Evolutionary conservation across 2,797 vertebrate species (phyloP).

Genomic region (Podarcis lilfordi): DNA sequence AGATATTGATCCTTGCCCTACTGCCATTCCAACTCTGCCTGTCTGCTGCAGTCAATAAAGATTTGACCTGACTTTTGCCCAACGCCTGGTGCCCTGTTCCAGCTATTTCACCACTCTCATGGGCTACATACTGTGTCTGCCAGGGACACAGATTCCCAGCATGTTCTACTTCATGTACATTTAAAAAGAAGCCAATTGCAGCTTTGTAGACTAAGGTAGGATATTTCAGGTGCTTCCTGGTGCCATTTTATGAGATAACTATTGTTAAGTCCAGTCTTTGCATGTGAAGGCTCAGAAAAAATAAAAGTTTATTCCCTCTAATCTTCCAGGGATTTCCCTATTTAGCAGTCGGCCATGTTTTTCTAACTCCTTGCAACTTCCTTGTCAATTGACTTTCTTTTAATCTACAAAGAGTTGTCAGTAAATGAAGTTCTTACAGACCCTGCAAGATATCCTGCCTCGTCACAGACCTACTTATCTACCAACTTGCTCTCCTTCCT

Average conservation of each 20-base stretch:
- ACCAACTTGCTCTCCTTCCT: background rate
- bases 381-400: conserved; percentile 1
- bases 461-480: conserved; percentile 3
- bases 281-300: background rate
- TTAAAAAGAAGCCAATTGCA: too few species aligned
- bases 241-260: background rate
- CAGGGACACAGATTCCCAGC: too few species aligned
- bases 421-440: conserved; percentile 22
- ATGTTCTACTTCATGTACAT: too few species aligned
- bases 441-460: background rate
- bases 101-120: too few species aligned
- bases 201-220: background rate
- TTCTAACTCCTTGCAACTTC: background rate
- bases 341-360: background rate
- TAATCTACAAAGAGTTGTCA: conserved; percentile 2
- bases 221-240: background rate
- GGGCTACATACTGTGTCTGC: too few species aligned
- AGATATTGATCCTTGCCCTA: too few species aligned
- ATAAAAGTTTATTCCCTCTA: conserved; percentile 8
- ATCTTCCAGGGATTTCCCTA: conserved; percentile 20
- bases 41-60: too few species aligned
- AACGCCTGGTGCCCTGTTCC: too few species aligned
- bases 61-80: too few species aligned
- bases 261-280: background rate
- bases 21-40: too few species aligned